phyloP scores from a whole-genome alignment of 2,797 vertebrate species.

The Natrix natrix region DNA sequence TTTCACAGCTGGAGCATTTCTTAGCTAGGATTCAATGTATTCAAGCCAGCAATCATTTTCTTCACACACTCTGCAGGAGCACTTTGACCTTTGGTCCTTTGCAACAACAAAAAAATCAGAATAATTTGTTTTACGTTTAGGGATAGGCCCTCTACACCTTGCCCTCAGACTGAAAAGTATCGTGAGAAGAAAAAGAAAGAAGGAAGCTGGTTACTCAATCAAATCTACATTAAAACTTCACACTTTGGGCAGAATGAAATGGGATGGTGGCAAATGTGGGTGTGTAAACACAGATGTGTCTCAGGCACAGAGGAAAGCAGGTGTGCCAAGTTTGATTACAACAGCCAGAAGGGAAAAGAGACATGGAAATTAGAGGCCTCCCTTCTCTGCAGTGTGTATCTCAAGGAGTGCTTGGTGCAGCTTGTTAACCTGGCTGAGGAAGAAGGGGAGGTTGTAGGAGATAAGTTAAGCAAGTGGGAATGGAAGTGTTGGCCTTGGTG shows the following conservation, averaged over 20 bases:
- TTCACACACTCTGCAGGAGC: not conserved
- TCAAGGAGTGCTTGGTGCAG: not conserved
- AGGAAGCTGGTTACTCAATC: not conserved
- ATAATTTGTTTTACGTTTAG: not conserved
- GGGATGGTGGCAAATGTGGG: not conserved
- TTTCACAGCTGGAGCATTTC: not conserved
- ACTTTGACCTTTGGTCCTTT: not conserved
- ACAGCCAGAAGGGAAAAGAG: not conserved
- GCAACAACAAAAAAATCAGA: not conserved
- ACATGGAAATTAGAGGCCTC: not conserved
- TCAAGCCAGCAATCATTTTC: not conserved
- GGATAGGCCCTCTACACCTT: not conserved
- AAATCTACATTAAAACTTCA: not conserved
- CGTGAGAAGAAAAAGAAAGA: not conserved
- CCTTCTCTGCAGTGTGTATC: not conserved
- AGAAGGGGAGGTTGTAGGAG: not conserved
- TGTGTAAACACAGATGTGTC: not conserved
- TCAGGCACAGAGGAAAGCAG: not conserved
- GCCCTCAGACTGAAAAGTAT: not conserved
- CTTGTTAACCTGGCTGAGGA: not conserved
- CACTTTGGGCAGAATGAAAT: not conserved
- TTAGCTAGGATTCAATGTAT: not conserved
- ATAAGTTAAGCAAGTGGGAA: not conserved
- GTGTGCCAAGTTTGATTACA: not conserved
- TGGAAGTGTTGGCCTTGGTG: not conserved